Evolutionary conservation across 2,797 vertebrate species (phyloP).

Genomic region (Aphelocoma californica): DNA sequence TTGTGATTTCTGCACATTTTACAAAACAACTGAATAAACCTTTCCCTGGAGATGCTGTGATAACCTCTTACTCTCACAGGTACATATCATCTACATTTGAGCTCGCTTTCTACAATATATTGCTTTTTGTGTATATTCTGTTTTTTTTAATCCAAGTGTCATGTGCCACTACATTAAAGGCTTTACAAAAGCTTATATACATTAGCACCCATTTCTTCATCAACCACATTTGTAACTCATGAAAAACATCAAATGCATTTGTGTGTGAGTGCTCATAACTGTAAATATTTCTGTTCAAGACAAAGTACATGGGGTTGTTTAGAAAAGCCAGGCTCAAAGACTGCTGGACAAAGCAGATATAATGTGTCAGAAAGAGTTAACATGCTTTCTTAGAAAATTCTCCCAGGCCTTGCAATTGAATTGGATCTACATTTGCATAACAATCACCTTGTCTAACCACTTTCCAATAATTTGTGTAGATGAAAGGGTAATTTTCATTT

Average conservation of each 20-base stretch:
- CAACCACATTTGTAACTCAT: neutral
- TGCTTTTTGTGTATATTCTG: neutral
- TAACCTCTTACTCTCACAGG: neutral
- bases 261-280: neutral
- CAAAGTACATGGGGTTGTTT: neutral
- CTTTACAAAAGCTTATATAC: neutral
- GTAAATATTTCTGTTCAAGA: neutral
- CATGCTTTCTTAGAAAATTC: neutral
- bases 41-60: neutral
- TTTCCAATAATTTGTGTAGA: conserved; percentile 1
- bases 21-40: neutral
- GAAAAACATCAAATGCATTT: neutral
- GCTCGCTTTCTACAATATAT: neutral
- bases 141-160: neutral
- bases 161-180: neutral
- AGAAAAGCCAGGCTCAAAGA: neutral
- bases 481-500: neutral
- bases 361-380: neutral
- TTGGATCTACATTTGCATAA: neutral
- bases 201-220: neutral
- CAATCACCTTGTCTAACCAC: neutral
- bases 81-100: neutral
- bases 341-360: neutral
- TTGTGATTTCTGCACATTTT: neutral
- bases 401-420: neutral